Conservation (phyloP, 2,888 invertebrate genomes). For the Stratiomys singularior region DNA sequence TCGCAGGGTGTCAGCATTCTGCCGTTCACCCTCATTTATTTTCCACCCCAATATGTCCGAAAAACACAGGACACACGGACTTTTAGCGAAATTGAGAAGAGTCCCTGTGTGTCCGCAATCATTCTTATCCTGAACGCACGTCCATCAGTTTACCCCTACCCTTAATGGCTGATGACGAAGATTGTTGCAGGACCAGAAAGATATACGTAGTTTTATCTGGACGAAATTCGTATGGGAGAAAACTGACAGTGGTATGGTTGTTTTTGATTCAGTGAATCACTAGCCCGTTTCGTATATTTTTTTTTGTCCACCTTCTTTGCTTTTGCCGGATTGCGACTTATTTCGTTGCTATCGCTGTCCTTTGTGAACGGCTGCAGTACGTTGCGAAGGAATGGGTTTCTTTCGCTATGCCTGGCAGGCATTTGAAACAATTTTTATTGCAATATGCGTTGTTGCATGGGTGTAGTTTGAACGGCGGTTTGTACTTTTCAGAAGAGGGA, state of each 20-base stretch:
- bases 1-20: conserved; percentile 44
- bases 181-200: background rate
- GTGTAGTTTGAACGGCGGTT: background rate
- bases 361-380: background rate
- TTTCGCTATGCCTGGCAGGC: background rate
- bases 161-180: background rate
- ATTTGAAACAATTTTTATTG: background rate
- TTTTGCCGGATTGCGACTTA: background rate
- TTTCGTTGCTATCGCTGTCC: background rate
- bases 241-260: background rate
- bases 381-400: background rate
- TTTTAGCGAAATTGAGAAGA: conserved; percentile 18
- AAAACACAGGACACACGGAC: conserved; percentile 44
- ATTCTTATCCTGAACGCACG: conserved; percentile 34
- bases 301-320: background rate
- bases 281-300: background rate
- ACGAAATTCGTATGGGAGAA: background rate
- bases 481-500: background rate
- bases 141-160: conserved; percentile 9
- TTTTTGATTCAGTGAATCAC: background rate
- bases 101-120: conserved; percentile 27
- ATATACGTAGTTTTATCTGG: background rate
- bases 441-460: background rate
- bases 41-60: conserved; percentile 48
- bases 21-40: conserved; percentile 50